A percentile compares a stretch with the other conserved stretches of the same genome.
These are phyloP conservation scores for Malurus melanocephalus DNA, from an alignment of 2,113 vertebrate genomes.

Conservation along the genomic window DNA sequence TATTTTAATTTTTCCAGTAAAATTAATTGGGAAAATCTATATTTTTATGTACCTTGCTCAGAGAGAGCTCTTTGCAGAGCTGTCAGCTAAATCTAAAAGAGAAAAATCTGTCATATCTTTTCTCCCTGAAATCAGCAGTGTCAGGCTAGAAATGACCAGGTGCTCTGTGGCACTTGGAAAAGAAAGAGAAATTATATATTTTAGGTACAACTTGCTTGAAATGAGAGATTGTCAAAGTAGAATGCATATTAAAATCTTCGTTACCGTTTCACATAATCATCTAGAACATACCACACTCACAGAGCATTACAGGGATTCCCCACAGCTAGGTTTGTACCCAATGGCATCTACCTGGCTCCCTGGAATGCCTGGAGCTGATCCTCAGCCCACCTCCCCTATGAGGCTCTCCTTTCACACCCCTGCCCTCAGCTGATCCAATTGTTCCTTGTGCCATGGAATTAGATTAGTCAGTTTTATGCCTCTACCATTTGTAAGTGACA, in stretches of 20 bases:
- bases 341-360: background rate
- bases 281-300: background rate
- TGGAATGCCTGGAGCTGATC: background rate
- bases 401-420: background rate
- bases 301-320: background rate
- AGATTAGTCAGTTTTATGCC: background rate
- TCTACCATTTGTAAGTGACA: conserved; percentile 6
- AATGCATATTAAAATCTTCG: background rate
- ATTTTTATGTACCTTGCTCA: background rate
- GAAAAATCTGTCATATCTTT: background rate
- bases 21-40: background rate
- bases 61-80: background rate
- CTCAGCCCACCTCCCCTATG: background rate
- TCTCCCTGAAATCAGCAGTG: background rate
- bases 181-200: background rate
- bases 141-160: background rate
- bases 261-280: background rate
- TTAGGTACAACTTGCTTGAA: background rate
- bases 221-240: background rate
- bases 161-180: background rate
- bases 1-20: background rate
- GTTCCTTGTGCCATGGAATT: background rate
- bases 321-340: background rate
- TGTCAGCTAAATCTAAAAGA: background rate
- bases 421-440: background rate